Percentiles rank a stretch among this genome's conserved stretches.
phyloP scores from a whole-genome alignment of 2,113 vertebrate species.

The Gymnorhina tibicen region DNA sequence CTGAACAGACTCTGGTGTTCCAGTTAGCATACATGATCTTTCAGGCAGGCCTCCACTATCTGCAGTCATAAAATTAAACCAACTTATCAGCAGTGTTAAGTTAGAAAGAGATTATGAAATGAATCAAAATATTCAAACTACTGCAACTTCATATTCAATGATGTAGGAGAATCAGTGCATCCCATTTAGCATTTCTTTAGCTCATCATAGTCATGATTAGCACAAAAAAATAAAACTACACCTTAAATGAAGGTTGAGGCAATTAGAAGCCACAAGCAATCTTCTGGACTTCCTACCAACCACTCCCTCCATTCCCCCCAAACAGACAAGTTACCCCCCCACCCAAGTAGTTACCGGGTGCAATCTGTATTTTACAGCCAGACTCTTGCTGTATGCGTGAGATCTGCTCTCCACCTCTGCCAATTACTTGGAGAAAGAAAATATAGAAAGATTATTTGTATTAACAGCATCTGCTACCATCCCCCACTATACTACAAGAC shows the following conservation, averaged over 20 bases:
- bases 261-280: neutral
- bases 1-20: conserved; percentile 91
- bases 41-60: conserved; percentile 97
- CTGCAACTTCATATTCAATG: neutral
- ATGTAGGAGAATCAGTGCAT: neutral
- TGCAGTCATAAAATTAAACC: conserved; percentile 36
- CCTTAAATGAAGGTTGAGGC: neutral
- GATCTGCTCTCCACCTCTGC: conserved; percentile 98
- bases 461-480: neutral
- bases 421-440: conserved; percentile 83
- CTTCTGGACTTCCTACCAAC: neutral
- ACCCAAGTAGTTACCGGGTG: conserved; percentile 81
- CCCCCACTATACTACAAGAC: neutral
- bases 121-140: neutral
- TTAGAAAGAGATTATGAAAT: neutral
- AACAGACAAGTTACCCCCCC: neutral
- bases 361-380: conserved; percentile 98
- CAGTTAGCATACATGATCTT: conserved; percentile 93
- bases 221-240: neutral
- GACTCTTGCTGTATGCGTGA: conserved; percentile 97
- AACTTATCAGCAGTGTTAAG: neutral
- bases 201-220: fast-evolving
- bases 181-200: neutral
- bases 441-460: neutral
- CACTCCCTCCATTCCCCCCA: fast-evolving